Evolutionary conservation across 37 sponge, comb jelly and placozoan species (phyloP).

Genomic region (Oopsacas minuta): DNA sequence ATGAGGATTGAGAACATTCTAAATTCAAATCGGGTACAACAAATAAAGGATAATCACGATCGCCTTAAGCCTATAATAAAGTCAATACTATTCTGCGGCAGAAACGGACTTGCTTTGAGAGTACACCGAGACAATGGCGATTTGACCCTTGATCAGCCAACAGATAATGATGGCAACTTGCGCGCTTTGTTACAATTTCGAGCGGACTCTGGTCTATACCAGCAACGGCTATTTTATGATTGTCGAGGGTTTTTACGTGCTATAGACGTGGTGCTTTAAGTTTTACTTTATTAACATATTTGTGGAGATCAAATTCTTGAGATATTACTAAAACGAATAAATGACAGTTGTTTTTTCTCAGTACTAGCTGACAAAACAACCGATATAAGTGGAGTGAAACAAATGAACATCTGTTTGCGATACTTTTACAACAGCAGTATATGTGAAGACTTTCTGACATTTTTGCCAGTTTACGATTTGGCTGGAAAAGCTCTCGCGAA

Average conservation of each 20-base stretch:
- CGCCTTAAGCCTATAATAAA: conserved; percentile 18
- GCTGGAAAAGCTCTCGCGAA: background rate
- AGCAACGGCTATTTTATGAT: too few species aligned
- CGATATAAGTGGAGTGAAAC: conserved; percentile 2
- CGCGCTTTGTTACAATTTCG: conserved; percentile 17
- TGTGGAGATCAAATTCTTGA: background rate
- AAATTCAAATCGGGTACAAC: background rate
- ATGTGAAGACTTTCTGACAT: background rate
- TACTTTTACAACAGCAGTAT: background rate
- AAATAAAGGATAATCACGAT: conserved; percentile 15
- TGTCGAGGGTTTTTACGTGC: too few species aligned
- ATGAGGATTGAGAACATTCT: background rate
- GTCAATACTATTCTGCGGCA: conserved; percentile 7
- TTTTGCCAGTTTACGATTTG: background rate
- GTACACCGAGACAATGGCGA: background rate
- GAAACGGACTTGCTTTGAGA: conserved; percentile 16
- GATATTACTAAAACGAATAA: conserved; percentile 5
- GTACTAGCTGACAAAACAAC: conserved; percentile 17
- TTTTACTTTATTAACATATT: too few species aligned
- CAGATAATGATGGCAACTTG: conserved; percentile 6
- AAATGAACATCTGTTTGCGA: background rate
- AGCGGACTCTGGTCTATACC: conserved; percentile 14
- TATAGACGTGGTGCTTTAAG: too few species aligned
- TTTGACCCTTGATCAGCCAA: conserved; percentile 10
- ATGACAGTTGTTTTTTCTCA: conserved; percentile 13